phyloP scores from a whole-genome alignment of 2,113 vertebrate species.

The Scomber japonicus region DNA sequence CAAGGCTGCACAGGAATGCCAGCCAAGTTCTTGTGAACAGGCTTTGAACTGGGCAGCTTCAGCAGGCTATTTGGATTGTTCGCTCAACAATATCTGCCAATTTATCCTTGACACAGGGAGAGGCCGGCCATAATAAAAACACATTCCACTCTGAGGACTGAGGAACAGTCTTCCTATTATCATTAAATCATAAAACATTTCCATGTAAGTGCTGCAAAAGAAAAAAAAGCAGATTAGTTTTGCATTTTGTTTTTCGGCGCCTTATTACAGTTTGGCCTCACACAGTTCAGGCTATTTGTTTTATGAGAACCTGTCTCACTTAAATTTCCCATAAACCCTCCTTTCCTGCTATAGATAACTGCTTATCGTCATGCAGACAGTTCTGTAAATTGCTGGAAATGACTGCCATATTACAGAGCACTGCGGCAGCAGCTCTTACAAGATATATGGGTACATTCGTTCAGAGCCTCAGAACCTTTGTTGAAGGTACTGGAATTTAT shows the following conservation, averaged over 20 bases:
- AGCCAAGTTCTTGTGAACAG: conserved; percentile 60
- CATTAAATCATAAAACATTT: conserved; percentile 26
- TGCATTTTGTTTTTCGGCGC: conserved; percentile 15
- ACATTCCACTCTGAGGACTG: conserved; percentile 49
- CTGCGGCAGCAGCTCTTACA: conserved; percentile 13
- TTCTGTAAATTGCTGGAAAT: conserved; percentile 67
- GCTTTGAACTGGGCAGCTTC: conserved; percentile 51
- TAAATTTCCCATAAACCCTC: conserved; percentile 50
- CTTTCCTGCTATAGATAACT: conserved; percentile 66
- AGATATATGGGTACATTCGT: conserved; percentile 38
- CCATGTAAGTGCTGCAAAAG: conserved; percentile 15
- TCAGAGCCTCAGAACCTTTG: conserved; percentile 32
- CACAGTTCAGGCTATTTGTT: conserved; percentile 22
- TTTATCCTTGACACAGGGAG: conserved; percentile 57
- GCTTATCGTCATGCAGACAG: conserved; percentile 60
- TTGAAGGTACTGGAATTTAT: conserved; percentile 56
- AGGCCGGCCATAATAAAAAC: conserved; percentile 47
- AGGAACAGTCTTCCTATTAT: conserved; percentile 30
- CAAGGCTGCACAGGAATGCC: conserved; percentile 36
- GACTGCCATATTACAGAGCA: conserved; percentile 21
- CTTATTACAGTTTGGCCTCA: conserved; percentile 36
- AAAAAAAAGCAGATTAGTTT: not conserved
- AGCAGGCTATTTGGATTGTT: conserved; percentile 61
- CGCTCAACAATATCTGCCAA: conserved; percentile 53
- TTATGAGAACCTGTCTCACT: conserved; percentile 31